A percentile compares a stretch with the other conserved stretches of the same genome.
Conservation (phyloP, 2,888 invertebrate genomes). For the Neoitamus cyanurus region DNA sequence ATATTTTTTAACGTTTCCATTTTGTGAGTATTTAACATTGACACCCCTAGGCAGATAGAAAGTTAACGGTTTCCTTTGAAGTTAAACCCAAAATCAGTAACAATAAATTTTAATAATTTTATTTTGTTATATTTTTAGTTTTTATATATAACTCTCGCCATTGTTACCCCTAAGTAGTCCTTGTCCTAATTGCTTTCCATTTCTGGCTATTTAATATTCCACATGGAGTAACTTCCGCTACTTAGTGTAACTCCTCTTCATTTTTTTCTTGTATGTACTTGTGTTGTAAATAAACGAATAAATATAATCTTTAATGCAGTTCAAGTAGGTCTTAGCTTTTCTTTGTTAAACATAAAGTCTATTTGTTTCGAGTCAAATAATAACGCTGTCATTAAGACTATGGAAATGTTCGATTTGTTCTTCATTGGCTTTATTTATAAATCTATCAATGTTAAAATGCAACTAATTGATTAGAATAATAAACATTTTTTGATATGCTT, state of each 20-base stretch:
- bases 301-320: constrained; percentile 9
- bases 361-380: not conserved
- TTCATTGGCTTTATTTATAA: constrained; percentile 4
- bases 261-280: constrained; percentile 8
- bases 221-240: not conserved
- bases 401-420: not conserved
- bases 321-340: not conserved
- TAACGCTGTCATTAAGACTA: not conserved
- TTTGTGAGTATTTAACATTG: constrained; percentile 31
- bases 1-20: constrained; percentile 35
- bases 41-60: not conserved
- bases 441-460: constrained; percentile 4
- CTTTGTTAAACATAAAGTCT: not conserved
- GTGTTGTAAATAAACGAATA: constrained; percentile 17
- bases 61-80: constrained; percentile 1
- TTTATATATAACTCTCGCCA: not conserved
- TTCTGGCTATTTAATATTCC: not conserved
- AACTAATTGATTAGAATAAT: not conserved
- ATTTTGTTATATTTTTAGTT: constrained; percentile 13
- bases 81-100: not conserved
- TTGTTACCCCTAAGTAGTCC: not conserved
- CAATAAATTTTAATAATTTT: constrained; percentile 29
- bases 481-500: not conserved
- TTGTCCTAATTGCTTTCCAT: constrained; percentile 5
- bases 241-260: not conserved